phyloP scores from a whole-genome alignment of 2,113 vertebrate species.

The Paramisgurnus dabryanus region DNA sequence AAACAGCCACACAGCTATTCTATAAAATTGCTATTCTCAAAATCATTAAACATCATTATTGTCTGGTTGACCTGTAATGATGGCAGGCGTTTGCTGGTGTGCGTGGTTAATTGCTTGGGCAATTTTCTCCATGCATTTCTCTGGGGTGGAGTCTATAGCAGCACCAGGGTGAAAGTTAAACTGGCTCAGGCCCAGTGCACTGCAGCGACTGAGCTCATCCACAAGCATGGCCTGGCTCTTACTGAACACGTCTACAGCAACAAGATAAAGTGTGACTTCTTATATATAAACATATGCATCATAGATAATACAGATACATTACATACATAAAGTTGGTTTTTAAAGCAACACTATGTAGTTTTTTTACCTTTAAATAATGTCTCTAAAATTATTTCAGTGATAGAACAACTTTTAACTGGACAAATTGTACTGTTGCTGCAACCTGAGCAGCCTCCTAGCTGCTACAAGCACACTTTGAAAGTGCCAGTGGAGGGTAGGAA shows the following conservation, averaged over 20 bases:
- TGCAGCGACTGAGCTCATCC: constrained; percentile 76
- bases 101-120: constrained; percentile 75
- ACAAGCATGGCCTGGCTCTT: constrained; percentile 78
- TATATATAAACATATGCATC: neutral
- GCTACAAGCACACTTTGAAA: too few species aligned
- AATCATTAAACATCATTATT: neutral
- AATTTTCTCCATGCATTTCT: constrained; percentile 73
- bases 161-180: constrained; percentile 81
- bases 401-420: too few species aligned
- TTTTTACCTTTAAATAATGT: too few species aligned
- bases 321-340: neutral
- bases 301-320: too few species aligned
- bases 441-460: too few species aligned
- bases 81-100: constrained; percentile 70
- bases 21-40: neutral
- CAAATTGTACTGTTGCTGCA: too few species aligned
- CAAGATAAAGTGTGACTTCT: constrained; percentile 9
- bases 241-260: constrained; percentile 69
- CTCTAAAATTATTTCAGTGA: too few species aligned
- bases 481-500: too few species aligned
- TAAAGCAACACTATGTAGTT: too few species aligned
- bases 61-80: constrained; percentile 70
- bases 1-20: neutral
- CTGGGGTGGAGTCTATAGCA: constrained; percentile 67
- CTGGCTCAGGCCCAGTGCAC: constrained; percentile 69